Evolutionary conservation across 1,140 invertebrate genomes (phyloP), one percentile per base, ranked within the genome.

Genomic region (Neuroterus valhalla): DNA sequence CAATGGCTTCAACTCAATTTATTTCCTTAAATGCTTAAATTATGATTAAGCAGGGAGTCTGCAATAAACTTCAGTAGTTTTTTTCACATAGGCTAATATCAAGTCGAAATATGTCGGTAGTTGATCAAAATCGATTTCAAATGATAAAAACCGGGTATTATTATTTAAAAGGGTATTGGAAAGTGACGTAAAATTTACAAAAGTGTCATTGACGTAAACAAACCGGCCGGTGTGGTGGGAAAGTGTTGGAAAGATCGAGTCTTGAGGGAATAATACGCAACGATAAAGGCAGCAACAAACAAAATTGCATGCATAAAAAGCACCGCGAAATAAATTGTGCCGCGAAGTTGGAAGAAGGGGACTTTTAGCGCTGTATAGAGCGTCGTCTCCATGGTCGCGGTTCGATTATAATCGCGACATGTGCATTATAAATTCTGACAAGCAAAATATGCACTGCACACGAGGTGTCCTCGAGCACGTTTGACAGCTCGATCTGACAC

Each of bases 401-500:
- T 62, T 62, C 21, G 21, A 62, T 26, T 31, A 31, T 11, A 15
- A 23, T 62, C 23, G 31, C 26, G 23, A 38, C 55, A 62, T 23
- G 55, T 62, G 55, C 23, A 62, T 62, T 62, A 62, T 14, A 62
- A 62, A 62, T 62, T 62, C 23, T 62, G 55, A 62, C 55, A 62
- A 6, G 55, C 23, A 62, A 62, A 62, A 62, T 62, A 17, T 19
- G 46, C 10, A 62, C 3, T 38, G 55, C 70, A 55, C 55, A 68
- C 68, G 72, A 73, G 72, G 50, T 52, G 23, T 26, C 68, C 50
- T 52, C 68, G 52, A 69, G 19, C 42, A 26, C 70, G 50, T 74
- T 69, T 68, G 67, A 55, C 38, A 17, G 70, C 62, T 75, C 50
- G 55, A 70, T 67, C 62, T 67, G 73, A 70, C 72, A 74, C 72